Evolutionary conservation across 2,888 invertebrate genomes (phyloP), one percentile per base, ranked within the genome.

Genomic region (Byasa hedistus): DNA sequence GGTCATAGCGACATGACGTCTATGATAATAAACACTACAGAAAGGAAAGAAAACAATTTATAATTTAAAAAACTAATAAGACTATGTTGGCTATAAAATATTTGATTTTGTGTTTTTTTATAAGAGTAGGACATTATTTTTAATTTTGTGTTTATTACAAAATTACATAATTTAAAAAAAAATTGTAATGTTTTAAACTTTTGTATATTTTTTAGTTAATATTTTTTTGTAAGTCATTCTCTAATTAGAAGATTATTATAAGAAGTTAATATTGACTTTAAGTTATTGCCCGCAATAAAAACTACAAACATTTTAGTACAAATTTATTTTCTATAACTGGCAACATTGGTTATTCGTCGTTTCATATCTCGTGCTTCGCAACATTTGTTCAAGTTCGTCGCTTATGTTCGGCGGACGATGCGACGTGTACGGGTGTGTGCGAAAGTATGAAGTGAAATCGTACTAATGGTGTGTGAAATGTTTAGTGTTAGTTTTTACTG

Each of bases 391-490:
- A 77, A 78, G 76, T 81, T 85, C 86, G 85, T 88, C 83, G 86
- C 80, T 83, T 84, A 81, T 82, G 87, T 82, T 82, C 79, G 87
- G 82, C 85, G 86, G 86, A 85, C 79, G 55, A 81, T 81, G 88
- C 86, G 89, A 89, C 85, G 85, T 85, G 85, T 86, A 83, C 91
- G 91, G 89, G 91, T 89, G 91, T 89, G 90, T 88, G 86, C 85
- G 85, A 86, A 89, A 91, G 88, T 89, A 91, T 91, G 92, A 87
- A 90, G 92, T 92, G 92, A 92, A 91, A 91, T 87, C 88, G 86
- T 86, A 86, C 84, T 73, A 80, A 80, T 84, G 89, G 91, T 91
- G 91, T 90, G 92, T 91, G 90, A 87, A 88, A 90, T 91, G 89
- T 86, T 88, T 84, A 88, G 91, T 92, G 91, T 82, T 89, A 89